These are phyloP conservation scores for Cheilosia vernalis DNA, from an alignment of 2,888 invertebrate genomes.

Conservation along the genomic window DNA sequence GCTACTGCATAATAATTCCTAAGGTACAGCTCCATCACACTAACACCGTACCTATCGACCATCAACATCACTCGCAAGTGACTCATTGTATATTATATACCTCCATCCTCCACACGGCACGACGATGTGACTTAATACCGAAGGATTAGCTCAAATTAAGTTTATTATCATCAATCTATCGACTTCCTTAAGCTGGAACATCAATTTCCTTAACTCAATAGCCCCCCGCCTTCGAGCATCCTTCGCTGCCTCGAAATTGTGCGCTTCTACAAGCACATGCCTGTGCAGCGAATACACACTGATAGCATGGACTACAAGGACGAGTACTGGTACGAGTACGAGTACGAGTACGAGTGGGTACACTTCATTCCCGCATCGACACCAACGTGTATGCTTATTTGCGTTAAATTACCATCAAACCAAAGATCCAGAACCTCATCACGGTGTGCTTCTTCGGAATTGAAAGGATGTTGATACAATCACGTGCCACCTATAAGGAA, in stretches of 20 bases:
- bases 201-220: slow-evolving; percentile 80
- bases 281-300: slow-evolving; percentile 32
- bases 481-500: slow-evolving; percentile 60
- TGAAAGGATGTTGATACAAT: slow-evolving; percentile 75
- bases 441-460: slow-evolving; percentile 65
- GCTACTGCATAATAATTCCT: slow-evolving; percentile 40
- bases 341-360: slow-evolving; percentile 28
- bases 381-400: slow-evolving; percentile 64
- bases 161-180: slow-evolving; percentile 78
- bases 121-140: slow-evolving; percentile 74
- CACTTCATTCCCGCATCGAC: slow-evolving; percentile 18
- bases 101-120: slow-evolving; percentile 1
- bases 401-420: slow-evolving; percentile 75
- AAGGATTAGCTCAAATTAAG: slow-evolving; percentile 78
- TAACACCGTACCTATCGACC: neutral
- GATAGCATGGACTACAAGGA: slow-evolving; percentile 35
- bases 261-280: slow-evolving; percentile 17
- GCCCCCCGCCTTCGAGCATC: slow-evolving; percentile 43
- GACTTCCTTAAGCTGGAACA: slow-evolving; percentile 78
- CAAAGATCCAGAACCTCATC: slow-evolving; percentile 69
- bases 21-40: too few species aligned
- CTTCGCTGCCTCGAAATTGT: slow-evolving; percentile 26
- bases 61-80: slow-evolving; percentile 25
- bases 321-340: slow-evolving; percentile 11
- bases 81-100: slow-evolving; percentile 8